These are phyloP conservation scores for Dipodomys spectabilis DNA, from an alignment of 2,113 vertebrate species.

Conservation along the genomic window DNA sequence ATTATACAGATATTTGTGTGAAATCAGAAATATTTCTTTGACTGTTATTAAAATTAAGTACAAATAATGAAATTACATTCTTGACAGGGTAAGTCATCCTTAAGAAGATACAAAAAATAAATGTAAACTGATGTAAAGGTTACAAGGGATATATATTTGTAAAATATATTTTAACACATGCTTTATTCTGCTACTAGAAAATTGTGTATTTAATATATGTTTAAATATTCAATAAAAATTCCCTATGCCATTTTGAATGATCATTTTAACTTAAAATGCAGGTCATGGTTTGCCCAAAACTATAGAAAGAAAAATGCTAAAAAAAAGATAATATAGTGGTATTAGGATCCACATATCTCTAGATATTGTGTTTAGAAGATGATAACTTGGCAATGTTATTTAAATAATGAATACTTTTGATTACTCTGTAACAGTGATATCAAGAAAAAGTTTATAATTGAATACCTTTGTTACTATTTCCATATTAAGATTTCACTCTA, in stretches of 20 bases:
- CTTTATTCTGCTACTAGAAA: neutral
- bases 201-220: neutral
- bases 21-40: neutral
- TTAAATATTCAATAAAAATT: neutral
- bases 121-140: no score
- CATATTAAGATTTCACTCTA: conserved; percentile 44
- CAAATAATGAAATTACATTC: neutral
- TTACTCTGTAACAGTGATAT: neutral
- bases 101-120: neutral
- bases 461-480: conserved; percentile 35
- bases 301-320: neutral
- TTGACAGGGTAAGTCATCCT: neutral
- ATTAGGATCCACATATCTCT: neutral
- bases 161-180: no score
- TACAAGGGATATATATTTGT: no score
- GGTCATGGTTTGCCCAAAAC: neutral
- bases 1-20: neutral
- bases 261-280: neutral
- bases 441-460: neutral
- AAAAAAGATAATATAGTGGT: neutral
- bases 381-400: neutral
- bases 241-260: neutral
- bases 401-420: neutral
- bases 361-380: neutral
- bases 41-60: neutral